Evolutionary conservation across 2,113 vertebrate species (phyloP).

Genomic region (Amphiprion ocellaris): DNA sequence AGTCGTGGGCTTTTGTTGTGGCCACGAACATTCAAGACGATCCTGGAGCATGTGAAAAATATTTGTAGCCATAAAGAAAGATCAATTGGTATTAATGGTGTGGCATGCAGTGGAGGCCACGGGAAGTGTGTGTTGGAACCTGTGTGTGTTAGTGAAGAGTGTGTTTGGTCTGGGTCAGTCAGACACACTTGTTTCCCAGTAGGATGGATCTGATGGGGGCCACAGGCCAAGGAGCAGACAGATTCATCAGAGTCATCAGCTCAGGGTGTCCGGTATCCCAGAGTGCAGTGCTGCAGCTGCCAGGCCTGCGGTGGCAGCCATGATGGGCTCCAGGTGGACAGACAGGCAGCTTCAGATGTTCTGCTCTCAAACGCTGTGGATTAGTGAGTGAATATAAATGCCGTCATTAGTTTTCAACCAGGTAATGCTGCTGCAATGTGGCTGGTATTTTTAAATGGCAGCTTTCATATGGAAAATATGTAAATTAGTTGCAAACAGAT

Average conservation of each 20-base stretch:
- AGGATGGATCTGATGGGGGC: conserved; percentile 86
- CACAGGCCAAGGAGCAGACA: conserved; percentile 84
- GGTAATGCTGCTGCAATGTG: too few relatives aligned
- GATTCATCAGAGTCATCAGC: conserved; percentile 85
- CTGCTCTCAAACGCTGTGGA: background rate
- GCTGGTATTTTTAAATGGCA: background rate
- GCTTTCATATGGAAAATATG: background rate
- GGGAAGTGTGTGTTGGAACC: conserved; percentile 52
- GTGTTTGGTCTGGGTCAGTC: conserved; percentile 76
- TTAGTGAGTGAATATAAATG: background rate
- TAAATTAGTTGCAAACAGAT: background rate
- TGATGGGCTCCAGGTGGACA: conserved; percentile 86
- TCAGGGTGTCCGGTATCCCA: conserved; percentile 82
- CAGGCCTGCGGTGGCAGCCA: conserved; percentile 59
- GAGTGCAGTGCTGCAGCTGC: conserved; percentile 81
- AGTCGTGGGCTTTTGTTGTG: conserved; percentile 73
- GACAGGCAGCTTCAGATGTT: conserved; percentile 33
- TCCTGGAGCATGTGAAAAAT: conserved; percentile 75
- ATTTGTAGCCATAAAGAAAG: conserved; percentile 76
- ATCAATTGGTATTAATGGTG: conserved; percentile 81
- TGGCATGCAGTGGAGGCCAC: conserved; percentile 59
- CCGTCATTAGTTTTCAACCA: background rate
- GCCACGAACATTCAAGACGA: conserved; percentile 59
- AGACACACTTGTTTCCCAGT: conserved; percentile 84
- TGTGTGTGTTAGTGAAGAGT: conserved; percentile 44